These are phyloP conservation scores for Patiria miniata DNA, from an alignment of 35 echinoderm and acorn worm species.

Conservation along the genomic window DNA sequence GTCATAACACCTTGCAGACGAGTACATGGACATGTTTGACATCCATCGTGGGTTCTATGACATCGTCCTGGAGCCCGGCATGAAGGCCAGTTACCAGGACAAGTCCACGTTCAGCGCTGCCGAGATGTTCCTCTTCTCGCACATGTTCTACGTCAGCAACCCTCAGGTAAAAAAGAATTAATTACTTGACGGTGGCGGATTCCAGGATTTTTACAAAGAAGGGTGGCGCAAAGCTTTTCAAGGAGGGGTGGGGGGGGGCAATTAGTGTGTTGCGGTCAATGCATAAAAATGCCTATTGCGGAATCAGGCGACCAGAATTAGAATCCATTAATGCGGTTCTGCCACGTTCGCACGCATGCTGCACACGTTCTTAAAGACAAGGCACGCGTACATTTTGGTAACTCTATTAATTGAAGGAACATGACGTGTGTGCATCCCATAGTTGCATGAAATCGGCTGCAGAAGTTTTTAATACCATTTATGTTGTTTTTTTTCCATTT, in stretches of 20 bases:
- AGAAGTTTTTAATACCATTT: too few relatives aligned
- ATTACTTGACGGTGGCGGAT: neutral
- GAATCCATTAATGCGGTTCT: too few relatives aligned
- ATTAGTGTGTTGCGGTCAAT: neutral
- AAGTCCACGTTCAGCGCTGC: conserved; percentile 64
- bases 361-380: too few relatives aligned
- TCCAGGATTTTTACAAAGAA: conserved; percentile 11
- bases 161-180: conserved; percentile 43
- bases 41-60: conserved; percentile 49
- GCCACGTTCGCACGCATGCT: too few relatives aligned
- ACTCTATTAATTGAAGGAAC: too few relatives aligned
- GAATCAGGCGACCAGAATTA: neutral
- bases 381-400: too few relatives aligned
- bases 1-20: conserved; percentile 29
- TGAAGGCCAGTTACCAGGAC: conserved; percentile 59
- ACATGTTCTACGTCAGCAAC: conserved; percentile 72
- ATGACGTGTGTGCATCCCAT: too few relatives aligned
- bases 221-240: neutral
- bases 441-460: too few relatives aligned
- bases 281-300: neutral
- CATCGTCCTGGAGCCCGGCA: conserved; percentile 59
- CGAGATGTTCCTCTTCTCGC: conserved; percentile 67
- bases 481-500: conserved; percentile 24
- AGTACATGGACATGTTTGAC: conserved; percentile 36
- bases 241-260: neutral